These are phyloP conservation scores for Brevipalpus yothersi DNA, from an alignment of 1,140 invertebrate genomes.

Conservation along the genomic window DNA sequence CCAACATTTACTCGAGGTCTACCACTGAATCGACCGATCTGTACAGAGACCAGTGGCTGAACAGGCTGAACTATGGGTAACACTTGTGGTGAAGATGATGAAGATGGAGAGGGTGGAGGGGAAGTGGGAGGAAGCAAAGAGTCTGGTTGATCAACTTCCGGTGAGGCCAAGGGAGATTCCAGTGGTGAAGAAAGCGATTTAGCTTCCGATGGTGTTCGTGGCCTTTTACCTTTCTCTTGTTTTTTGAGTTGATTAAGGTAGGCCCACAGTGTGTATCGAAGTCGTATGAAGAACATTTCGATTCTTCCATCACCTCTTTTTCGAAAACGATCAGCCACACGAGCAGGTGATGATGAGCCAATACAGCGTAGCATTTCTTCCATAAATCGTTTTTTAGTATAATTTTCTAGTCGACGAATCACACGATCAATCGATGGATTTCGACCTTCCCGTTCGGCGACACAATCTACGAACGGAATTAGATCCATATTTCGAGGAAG, in stretches of 20 bases:
- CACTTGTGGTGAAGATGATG: neutral
- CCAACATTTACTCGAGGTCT: neutral
- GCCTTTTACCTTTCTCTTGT: neutral
- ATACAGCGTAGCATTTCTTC: neutral
- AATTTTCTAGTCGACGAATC: neutral
- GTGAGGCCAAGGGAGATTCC: neutral
- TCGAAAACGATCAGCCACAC: neutral
- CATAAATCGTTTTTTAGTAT: neutral
- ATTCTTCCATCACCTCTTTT: neutral
- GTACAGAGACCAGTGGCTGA: neutral
- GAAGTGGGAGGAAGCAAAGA: neutral
- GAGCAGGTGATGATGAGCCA: neutral
- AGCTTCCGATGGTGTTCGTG: neutral
- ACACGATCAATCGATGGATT: neutral
- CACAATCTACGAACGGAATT: neutral
- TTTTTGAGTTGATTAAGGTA: neutral
- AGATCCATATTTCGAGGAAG: neutral
- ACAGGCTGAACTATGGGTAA: neutral
- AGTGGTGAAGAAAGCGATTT: neutral
- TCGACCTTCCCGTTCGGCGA: neutral
- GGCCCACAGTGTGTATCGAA: neutral
- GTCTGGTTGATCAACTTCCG: neutral
- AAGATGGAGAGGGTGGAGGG: neutral
- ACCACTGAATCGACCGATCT: neutral
- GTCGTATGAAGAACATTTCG: neutral